Percentiles rank a stretch among this genome's conserved stretches.
phyloP scores from a whole-genome alignment of 35 echinoderm and acorn worm genomes.

The Ophiothrix spiculata region DNA sequence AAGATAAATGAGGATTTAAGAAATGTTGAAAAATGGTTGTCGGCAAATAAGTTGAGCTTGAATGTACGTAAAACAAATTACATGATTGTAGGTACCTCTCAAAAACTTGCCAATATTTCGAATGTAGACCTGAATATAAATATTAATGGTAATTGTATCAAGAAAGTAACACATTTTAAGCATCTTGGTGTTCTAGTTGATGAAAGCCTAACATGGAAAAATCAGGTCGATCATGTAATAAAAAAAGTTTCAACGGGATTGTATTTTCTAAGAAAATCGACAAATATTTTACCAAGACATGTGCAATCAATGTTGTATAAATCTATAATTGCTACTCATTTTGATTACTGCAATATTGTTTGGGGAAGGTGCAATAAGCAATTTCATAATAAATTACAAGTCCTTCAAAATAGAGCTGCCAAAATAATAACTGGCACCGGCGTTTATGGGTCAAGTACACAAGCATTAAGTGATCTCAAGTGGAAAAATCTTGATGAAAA shows the following conservation, averaged over 20 bases:
- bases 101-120: background rate
- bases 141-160: background rate
- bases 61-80: background rate
- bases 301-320: background rate
- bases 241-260: no score
- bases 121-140: background rate
- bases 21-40: background rate
- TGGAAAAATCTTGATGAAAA: no score
- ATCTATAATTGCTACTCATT: background rate
- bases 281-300: background rate
- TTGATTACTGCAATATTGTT: background rate
- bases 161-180: background rate
- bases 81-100: background rate
- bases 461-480: no score
- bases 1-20: background rate
- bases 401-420: background rate
- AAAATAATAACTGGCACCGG: no score
- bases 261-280: background rate
- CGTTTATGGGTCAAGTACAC: no score
- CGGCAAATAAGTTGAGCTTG: background rate
- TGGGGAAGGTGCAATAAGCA: background rate
- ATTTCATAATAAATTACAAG: background rate
- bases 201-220: background rate
- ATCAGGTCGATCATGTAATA: background rate
- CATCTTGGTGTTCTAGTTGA: background rate